Percentiles rank a stretch among this genome's conserved stretches.
These are phyloP conservation scores for Myrmecophaga tridactyla DNA, from an alignment of 2,113 vertebrate genomes.

Conservation along the genomic window DNA sequence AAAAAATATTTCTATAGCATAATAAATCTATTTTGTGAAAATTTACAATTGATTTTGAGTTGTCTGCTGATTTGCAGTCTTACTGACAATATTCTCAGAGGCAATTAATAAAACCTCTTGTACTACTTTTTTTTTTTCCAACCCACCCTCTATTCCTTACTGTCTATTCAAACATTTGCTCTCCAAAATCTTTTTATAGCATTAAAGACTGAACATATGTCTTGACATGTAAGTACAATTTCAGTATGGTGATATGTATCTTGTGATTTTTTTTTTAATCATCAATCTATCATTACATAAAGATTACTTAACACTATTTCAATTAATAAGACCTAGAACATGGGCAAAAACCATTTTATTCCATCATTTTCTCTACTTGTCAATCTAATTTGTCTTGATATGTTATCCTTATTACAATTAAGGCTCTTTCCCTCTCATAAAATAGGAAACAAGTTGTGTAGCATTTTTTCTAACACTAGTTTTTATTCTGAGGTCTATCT, in stretches of 20 bases:
- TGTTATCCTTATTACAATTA: neutral
- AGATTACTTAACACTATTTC: neutral
- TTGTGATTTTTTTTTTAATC: neutral
- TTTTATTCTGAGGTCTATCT: neutral
- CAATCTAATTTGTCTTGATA: neutral
- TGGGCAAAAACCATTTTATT: neutral
- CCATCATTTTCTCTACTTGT: neutral
- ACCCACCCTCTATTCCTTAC: neutral
- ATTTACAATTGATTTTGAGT: neutral
- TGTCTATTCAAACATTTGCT: neutral
- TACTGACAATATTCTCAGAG: neutral
- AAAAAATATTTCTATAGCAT: neutral
- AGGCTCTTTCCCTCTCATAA: neutral
- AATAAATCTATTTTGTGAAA: conserved; percentile 7
- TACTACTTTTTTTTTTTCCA: neutral
- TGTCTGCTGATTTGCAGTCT: neutral
- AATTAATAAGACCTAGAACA: neutral
- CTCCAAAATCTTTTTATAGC: neutral
- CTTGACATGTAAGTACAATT: neutral
- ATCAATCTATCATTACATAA: neutral
- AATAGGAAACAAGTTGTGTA: neutral
- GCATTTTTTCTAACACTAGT: neutral
- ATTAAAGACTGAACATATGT: neutral
- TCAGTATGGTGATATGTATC: neutral
- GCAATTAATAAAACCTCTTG: neutral